These are phyloP conservation scores for Chironomus riparius DNA, from an alignment of 2,888 invertebrate genomes.

Conservation along the genomic window DNA sequence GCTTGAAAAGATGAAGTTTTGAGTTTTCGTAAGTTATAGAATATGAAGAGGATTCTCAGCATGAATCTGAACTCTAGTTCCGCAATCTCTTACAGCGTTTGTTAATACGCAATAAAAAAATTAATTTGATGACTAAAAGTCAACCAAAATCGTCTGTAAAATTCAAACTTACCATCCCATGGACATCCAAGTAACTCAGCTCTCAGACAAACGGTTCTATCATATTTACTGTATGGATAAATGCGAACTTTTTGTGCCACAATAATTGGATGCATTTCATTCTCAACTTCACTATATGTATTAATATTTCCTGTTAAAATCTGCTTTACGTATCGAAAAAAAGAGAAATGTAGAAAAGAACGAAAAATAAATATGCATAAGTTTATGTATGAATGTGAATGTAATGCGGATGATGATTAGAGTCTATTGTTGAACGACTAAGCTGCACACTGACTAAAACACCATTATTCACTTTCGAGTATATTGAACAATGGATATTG, in stretches of 20 bases:
- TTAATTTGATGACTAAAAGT: no score
- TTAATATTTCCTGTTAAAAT: constrained; percentile 70
- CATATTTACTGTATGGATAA: constrained; percentile 67
- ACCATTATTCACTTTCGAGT: no score
- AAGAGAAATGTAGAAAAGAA: no score
- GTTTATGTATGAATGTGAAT: background rate
- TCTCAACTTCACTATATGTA: constrained; percentile 65
- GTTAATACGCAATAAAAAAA: background rate
- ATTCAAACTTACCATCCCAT: constrained; percentile 56
- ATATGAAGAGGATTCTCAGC: background rate
- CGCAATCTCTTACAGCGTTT: no score
- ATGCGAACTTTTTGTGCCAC: constrained; percentile 68
- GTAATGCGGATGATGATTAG: constrained; percentile 3
- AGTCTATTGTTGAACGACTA: constrained; percentile 3
- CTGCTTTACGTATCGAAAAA: constrained; percentile 42
- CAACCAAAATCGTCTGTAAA: no score
- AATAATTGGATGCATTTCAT: constrained; percentile 63
- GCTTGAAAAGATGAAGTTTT: background rate
- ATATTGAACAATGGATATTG: background rate
- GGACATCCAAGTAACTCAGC: constrained; percentile 72
- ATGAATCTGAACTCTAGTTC: no score
- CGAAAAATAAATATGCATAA: background rate
- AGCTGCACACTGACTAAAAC: background rate
- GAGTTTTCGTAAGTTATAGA: background rate
- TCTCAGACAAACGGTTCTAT: constrained; percentile 70